Evolutionary conservation across 2,888 invertebrate species (phyloP).

Genomic region (Stegana nigrithorax): DNA sequence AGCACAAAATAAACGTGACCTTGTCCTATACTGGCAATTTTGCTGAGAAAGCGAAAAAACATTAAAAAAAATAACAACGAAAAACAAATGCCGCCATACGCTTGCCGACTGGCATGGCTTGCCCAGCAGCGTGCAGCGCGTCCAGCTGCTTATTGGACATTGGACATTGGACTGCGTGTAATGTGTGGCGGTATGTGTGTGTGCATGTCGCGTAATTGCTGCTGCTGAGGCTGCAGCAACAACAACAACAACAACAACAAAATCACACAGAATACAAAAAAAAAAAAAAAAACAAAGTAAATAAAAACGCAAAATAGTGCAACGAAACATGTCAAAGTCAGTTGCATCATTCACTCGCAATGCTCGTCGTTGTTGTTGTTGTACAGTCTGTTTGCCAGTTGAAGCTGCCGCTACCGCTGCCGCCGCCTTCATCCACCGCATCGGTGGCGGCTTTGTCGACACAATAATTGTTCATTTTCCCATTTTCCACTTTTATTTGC

Average conservation of each 20-base stretch:
- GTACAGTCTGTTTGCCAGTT: too few species aligned
- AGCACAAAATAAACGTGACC: constrained; percentile 58
- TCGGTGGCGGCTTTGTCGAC: too few species aligned
- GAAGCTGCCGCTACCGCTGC: too few species aligned
- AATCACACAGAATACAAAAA: not conserved
- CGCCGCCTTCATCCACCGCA: too few species aligned
- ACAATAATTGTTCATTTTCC: constrained; percentile 1
- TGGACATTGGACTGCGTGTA: constrained; percentile 10
- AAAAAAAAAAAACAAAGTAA: too few species aligned
- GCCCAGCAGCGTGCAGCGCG: constrained; percentile 21
- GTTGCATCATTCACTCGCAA: constrained; percentile 23
- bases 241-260: too few species aligned
- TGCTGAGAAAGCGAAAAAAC: constrained; percentile 23
- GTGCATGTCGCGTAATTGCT: not conserved
- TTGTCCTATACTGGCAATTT: constrained; percentile 58
- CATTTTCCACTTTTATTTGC: not conserved
- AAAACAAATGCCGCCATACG: too few species aligned
- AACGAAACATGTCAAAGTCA: constrained; percentile 39
- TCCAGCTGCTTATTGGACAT: constrained; percentile 20
- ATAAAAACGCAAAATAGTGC: too few species aligned
- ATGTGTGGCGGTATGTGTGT: constrained; percentile 6
- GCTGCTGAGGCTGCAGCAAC: too few species aligned
- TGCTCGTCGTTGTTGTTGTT: not conserved
- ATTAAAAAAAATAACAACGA: not conserved
- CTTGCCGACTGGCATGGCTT: too few species aligned